These are phyloP conservation scores for Rhagoletis zephyria DNA, from an alignment of 1,140 invertebrate species.

Conservation along the genomic window DNA sequence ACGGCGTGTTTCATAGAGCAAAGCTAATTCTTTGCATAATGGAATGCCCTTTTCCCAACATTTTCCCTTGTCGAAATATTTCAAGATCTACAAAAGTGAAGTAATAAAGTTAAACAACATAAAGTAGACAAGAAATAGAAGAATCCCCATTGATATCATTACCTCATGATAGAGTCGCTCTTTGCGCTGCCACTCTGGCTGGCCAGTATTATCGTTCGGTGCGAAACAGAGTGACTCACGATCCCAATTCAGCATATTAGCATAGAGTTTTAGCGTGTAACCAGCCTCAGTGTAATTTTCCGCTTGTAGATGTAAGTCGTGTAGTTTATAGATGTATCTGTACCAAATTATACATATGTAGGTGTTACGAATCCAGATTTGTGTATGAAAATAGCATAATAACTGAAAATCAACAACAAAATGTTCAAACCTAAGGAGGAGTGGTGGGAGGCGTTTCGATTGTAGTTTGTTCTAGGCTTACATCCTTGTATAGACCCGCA, in stretches of 20 bases:
- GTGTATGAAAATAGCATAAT: too few species aligned
- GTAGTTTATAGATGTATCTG: slow-evolving; percentile 94
- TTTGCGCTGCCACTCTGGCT: slow-evolving; percentile 93
- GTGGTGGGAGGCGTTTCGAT: too few species aligned
- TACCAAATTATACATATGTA: background rate
- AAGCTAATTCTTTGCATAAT: slow-evolving; percentile 91
- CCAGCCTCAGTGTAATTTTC: slow-evolving; percentile 97
- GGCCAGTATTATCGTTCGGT: slow-evolving; percentile 75
- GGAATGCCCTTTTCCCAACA: slow-evolving; percentile 97
- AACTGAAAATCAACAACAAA: too few species aligned
- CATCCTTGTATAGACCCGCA: too few species aligned
- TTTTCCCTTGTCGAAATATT: slow-evolving; percentile 96
- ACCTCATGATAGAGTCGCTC: slow-evolving; percentile 90
- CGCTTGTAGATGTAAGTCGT: slow-evolving; percentile 92
- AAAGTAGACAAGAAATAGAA: background rate
- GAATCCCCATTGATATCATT: background rate
- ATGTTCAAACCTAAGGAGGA: too few species aligned
- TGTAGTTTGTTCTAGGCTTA: too few species aligned
- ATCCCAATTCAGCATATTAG: slow-evolving; percentile 91
- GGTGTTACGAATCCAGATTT: too few species aligned
- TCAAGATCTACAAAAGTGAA: slow-evolving; percentile 78
- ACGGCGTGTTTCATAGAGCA: slow-evolving; percentile 89
- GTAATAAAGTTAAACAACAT: background rate
- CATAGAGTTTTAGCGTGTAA: slow-evolving; percentile 94
- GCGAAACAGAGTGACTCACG: slow-evolving; percentile 78